These are phyloP conservation scores for Protonibea diacanthus DNA, from an alignment of 2,797 vertebrate genomes.

Conservation along the genomic window DNA sequence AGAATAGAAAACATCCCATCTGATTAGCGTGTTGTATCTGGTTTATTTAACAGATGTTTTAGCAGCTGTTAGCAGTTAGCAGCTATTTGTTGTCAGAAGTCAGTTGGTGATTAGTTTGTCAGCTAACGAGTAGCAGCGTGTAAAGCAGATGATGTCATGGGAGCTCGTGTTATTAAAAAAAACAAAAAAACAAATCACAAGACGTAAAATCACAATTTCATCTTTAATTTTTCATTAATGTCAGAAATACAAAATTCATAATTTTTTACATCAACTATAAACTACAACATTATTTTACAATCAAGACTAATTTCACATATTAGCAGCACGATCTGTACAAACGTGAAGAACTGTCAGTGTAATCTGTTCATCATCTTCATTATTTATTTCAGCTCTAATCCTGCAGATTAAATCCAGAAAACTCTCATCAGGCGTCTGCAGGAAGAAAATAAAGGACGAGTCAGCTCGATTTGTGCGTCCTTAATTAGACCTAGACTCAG, in stretches of 20 bases:
- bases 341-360: neutral
- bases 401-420: no score
- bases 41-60: neutral
- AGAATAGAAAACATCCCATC: neutral
- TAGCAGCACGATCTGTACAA: neutral
- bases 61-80: neutral
- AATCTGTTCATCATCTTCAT: neutral
- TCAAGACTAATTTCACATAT: slow-evolving; percentile 12
- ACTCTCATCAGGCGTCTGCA: neutral
- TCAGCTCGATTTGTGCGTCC: no score
- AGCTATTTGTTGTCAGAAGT: neutral
- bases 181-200: neutral
- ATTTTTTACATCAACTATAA: neutral
- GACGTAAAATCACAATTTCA: slow-evolving; percentile 8
- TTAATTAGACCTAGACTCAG: neutral
- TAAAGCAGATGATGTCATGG: neutral
- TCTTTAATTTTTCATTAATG: slow-evolving; percentile 29
- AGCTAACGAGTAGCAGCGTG: neutral
- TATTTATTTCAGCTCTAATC: neutral
- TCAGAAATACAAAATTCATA: slow-evolving; percentile 41
- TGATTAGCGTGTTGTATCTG: neutral
- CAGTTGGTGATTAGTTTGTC: neutral
- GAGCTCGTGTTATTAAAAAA: neutral
- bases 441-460: no score
- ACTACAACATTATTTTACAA: slow-evolving; percentile 7